Base-by-base conservation (phyloP, 1,140 invertebrate genomes). In the Odontomachus brunneus region DNA sequence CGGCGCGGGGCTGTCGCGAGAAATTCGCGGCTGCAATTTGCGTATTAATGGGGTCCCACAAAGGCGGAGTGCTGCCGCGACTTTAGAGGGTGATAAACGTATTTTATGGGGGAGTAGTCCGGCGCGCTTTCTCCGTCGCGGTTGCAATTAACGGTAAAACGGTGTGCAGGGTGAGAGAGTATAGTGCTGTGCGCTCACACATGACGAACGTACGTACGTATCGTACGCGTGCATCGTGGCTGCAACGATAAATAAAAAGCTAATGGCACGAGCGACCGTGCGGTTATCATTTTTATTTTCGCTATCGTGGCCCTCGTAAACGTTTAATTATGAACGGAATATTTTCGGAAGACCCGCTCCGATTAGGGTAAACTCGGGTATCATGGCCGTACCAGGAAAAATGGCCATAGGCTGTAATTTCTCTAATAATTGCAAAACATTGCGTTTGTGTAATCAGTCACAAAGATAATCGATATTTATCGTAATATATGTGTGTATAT, bases 1-100 rank as follows among this genome's bases (percentile, higher is more conserved):
- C 24, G 29, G 2, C 29, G 5, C 29, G 33, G 53, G 71, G 33
- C 33, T 49, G 33, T 26, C 15, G n/a, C 49, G 55, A 78, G 73
- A 48, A 88, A 81, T 83, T 89, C 63, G 82, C 48, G 82, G 80
- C 65, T 63, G 81, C 82, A 84, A 88, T 88, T 88, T 88, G 86
- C 86, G 86, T 88, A 88, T 88, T 88, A 88, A 88, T 88, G 80
- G 86, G 49, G 12, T 72, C 19, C 69, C 82, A 55, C 62, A 67
- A 69, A 72, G 87, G 86, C 53, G 59, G 4, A 29, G 44, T 57
- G 69, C 24, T 19, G 72, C 49, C 53, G 66, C 72, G 83, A 90
- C 83, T 91, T 91, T 87, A 86, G 83, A 83, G 89, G 82, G 86
- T 85, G 86, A 88, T 92, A 92, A 92, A 90, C 76, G 87, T 88